Evolutionary conservation across 2,888 invertebrate genomes (phyloP), one percentile per base, ranked within the genome.

Genomic region (Agapostemon virescens): DNA sequence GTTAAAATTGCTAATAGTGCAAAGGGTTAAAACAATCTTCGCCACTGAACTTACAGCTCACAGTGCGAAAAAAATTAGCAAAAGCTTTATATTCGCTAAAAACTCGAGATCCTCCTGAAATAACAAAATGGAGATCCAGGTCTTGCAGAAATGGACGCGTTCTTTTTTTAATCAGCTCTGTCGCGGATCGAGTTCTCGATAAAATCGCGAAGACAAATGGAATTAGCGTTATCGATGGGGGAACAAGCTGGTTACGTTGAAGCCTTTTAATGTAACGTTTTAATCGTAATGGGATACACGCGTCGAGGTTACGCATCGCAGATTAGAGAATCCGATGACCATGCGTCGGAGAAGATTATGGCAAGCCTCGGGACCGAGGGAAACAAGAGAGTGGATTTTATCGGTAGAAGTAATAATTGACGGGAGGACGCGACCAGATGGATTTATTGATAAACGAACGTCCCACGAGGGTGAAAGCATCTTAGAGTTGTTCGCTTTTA

Each of bases 301-400:
- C 38, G 33, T 30, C 40, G n/a, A 66, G 40, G 40, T 26, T 40
- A 17, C 20, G 30, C 38, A 17, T 40, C 40, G 26, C 17, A 36
- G 63, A 36, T 66, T 66, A 66, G 40, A 40, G 20, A 42, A 66
- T 7, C 26, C 26, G 17, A 66, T 42, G 26, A 26, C 66, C 38
- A 26, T 42, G 66, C 26, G 17, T 26, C 26, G 42, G 26, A 17
- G 42, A 7, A 17, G 38, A 66, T 66, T 66, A 42, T 42, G n/a
- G 33, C n/a, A 20, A 61, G 20, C 1, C 17, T 58, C 30, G 58
- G 2, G 26, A 58, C 30, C 13, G 30, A 58, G 30, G 58, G 58
- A 33, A 30, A 58, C 58, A 20, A 33, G 33, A 17, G 1, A 33
- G 17, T 30, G 30, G 30, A 63, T 63, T 36, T 63, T 20, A 63